Evolutionary conservation across 2,888 invertebrate species (phyloP).

Genomic region (Bombylius major): DNA sequence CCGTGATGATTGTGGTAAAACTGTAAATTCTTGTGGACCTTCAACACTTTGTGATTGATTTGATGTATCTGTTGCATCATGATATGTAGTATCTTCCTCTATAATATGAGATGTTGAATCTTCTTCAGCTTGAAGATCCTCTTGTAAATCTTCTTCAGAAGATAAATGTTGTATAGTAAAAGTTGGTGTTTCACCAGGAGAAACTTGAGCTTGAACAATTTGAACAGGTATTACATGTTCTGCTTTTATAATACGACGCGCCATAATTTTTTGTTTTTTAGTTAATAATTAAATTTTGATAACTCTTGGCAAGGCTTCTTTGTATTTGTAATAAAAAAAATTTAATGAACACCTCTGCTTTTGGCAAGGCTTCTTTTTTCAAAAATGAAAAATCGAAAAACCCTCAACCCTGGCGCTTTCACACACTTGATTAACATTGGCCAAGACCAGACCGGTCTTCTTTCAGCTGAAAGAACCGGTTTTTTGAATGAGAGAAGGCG

Average conservation of each 20-base stretch:
- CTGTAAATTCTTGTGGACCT: conserved; percentile 6
- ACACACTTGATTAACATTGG: too few relatives aligned
- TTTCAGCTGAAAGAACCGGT: too few relatives aligned
- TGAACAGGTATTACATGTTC: neutral
- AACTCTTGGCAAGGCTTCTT: neutral
- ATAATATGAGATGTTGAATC: too few relatives aligned
- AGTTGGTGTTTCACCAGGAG: neutral
- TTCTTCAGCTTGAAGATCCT: neutral
- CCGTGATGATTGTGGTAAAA: conserved; percentile 9
- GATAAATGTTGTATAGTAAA: neutral
- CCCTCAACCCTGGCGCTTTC: too few relatives aligned
- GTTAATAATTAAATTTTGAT: neutral
- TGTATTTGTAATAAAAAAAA: neutral
- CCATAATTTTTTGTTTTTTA: neutral
- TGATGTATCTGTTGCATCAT: neutral
- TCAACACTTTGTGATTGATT: too few relatives aligned
- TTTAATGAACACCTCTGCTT: too few relatives aligned
- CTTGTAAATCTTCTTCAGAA: neutral
- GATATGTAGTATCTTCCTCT: neutral
- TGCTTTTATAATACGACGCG: neutral
- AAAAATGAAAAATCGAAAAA: too few relatives aligned
- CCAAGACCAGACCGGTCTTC: too few relatives aligned
- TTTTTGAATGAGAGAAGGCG: too few relatives aligned
- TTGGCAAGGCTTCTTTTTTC: too few relatives aligned
- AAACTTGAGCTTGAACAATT: neutral